A percentile compares a stretch with the other conserved stretches of the same genome.
phyloP scores from a whole-genome alignment of 2,113 vertebrate genomes.

The Lamprotornis superbus region DNA sequence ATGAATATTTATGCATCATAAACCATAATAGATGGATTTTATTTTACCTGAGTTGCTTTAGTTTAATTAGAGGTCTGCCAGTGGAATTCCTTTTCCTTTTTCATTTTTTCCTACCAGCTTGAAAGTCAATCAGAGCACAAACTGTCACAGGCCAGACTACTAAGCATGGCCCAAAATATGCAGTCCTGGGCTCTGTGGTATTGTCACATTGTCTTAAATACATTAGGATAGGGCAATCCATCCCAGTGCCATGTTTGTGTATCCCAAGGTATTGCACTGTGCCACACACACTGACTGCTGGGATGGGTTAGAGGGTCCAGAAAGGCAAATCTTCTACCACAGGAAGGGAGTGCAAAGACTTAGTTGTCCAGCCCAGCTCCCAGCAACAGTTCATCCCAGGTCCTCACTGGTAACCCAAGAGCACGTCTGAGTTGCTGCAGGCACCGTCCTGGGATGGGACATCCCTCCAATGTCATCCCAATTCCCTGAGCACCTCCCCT shows the following conservation, averaged over 20 bases:
- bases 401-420: neutral
- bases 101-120: neutral
- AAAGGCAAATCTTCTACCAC: neutral
- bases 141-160: neutral
- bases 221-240: neutral
- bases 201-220: neutral
- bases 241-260: neutral
- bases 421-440: neutral
- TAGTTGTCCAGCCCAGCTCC: neutral
- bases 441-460: neutral
- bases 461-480: neutral
- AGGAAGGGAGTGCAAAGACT: neutral
- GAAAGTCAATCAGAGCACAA: neutral
- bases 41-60: constrained; percentile 17
- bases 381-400: neutral
- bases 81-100: neutral
- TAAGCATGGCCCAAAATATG: neutral
- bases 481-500: neutral
- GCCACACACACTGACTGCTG: neutral
- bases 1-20: neutral
- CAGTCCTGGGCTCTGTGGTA: neutral
- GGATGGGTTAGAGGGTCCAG: neutral
- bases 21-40: neutral
- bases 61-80: neutral
- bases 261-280: neutral